phyloP scores from a whole-genome alignment of 2,888 invertebrate genomes.

The Silvanus unidentatus region DNA sequence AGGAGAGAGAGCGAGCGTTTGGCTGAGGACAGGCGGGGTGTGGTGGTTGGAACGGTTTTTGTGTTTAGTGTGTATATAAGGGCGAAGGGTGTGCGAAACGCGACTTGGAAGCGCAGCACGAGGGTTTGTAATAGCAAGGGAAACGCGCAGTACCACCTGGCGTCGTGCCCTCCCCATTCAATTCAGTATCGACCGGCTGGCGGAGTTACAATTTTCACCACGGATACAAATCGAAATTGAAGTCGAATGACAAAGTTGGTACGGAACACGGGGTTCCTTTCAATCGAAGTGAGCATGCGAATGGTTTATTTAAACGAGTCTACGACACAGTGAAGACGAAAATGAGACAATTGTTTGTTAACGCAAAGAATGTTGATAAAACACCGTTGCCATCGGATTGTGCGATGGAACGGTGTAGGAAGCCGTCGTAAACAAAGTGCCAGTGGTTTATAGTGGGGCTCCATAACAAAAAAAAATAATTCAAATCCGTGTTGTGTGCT shows the following conservation, averaged over 20 bases:
- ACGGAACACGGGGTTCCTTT: conserved; percentile 27
- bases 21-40: background rate
- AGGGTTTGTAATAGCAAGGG: conserved; percentile 30
- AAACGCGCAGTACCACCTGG: conserved; percentile 47
- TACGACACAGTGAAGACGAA: conserved; percentile 7
- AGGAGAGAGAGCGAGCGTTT: too few species aligned
- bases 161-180: conserved; percentile 47
- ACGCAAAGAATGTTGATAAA: conserved; percentile 22
- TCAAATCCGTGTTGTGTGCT: too few species aligned
- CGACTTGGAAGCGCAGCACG: conserved; percentile 35
- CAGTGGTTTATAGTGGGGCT: conserved; percentile 6
- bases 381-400: conserved; percentile 18
- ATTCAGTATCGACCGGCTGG: conserved; percentile 47
- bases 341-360: conserved; percentile 26
- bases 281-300: conserved; percentile 36
- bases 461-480: too few species aligned
- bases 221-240: conserved; percentile 39
- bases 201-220: conserved; percentile 39
- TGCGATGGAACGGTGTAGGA: conserved; percentile 27
- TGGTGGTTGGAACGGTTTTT: too few species aligned
- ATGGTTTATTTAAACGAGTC: conserved; percentile 20
- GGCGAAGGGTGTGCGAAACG: conserved; percentile 3
- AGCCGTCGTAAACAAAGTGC: conserved; percentile 37
- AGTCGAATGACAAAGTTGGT: conserved; percentile 36
- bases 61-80: background rate